Percentiles rank a stretch among this genome's conserved stretches.
These are phyloP conservation scores for Triplophysa bombifrons DNA, from an alignment of 2,797 vertebrate species.

Conservation along the genomic window DNA sequence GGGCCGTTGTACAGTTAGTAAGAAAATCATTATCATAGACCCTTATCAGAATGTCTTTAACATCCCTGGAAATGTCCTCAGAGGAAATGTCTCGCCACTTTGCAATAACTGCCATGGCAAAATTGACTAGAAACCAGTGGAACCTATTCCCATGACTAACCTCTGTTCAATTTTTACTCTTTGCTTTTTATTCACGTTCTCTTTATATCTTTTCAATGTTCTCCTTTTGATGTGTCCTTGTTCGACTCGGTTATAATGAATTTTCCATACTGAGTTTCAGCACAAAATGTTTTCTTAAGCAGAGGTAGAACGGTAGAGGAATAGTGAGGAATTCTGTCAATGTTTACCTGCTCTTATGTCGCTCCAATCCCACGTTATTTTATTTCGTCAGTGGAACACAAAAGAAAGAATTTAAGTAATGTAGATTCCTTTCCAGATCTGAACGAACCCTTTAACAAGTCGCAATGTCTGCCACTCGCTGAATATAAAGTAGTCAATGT, in stretches of 20 bases:
- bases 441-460: not conserved
- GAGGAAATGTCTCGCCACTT: not conserved
- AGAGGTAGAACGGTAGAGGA: not conserved
- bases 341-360: not conserved
- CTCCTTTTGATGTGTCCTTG: not conserved
- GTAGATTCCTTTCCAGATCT: not conserved
- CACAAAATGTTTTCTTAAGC: not conserved
- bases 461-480: not conserved
- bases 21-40: conserved; percentile 15
- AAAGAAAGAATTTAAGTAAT: not conserved
- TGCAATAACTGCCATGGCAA: not conserved
- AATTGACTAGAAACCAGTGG: not conserved
- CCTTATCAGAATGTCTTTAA: conserved; percentile 23
- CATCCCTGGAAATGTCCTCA: not conserved
- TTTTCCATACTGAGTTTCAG: not conserved
- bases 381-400: not conserved
- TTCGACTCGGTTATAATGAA: not conserved
- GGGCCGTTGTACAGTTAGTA: not conserved
- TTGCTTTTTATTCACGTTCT: not conserved
- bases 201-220: not conserved
- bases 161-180: not conserved
- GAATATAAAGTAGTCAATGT: not conserved
- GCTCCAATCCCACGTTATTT: not conserved
- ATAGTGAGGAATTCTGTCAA: not conserved
- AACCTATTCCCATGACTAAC: not conserved